Base-by-base conservation (phyloP, 1,140 invertebrate species). In the Zaprionus capensis region DNA sequence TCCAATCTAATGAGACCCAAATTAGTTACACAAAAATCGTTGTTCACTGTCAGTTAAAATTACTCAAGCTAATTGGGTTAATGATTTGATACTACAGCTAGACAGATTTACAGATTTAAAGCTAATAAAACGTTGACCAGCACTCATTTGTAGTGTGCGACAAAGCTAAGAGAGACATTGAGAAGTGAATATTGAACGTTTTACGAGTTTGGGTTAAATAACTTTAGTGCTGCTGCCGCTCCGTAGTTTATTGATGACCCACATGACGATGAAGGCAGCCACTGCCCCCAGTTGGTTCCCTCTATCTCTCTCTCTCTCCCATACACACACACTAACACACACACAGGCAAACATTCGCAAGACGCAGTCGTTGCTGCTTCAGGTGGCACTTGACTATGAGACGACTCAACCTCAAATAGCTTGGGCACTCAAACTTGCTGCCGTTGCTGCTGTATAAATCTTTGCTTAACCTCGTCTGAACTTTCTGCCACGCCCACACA, bases 401-500 rank as follows among this genome's bases (percentile, higher is more conserved):
- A 79, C 63, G 73, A 70, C 71, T 70, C 62, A 71, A 76, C 64
- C 74, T 61, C 69, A 76, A 76, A 79, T 76, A 76, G 68, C 51
- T 44, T 51, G 65, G 61, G 67, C 58, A 51, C 72, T 69, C 80
- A 78, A 81, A 64, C 62, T 65, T 57, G 64, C 65, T 73, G 49
- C 22, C 28, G 49, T 17, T 46, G 6, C 38, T 71, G 66, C 51
- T 78, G 64, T 63, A 77, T 71, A 78, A 78, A 81, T 74, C 78
- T 84, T 81, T 66, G 51, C 75, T 78, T 65, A 84, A 84, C 81
- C 77, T 66, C 75, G 65, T 55, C 80, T 85, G 78, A 85, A 85
- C 82, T 80, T 73, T 83, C 61, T 38, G 55, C 14, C 51, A 53
- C 61, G 36, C 41, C 51, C 62, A 36, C 70, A 64, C 7, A 67